Evolutionary conservation across 2,113 vertebrate species (phyloP), one percentile per base, ranked within the genome.

Genomic region (Corythaixoides concolor): DNA sequence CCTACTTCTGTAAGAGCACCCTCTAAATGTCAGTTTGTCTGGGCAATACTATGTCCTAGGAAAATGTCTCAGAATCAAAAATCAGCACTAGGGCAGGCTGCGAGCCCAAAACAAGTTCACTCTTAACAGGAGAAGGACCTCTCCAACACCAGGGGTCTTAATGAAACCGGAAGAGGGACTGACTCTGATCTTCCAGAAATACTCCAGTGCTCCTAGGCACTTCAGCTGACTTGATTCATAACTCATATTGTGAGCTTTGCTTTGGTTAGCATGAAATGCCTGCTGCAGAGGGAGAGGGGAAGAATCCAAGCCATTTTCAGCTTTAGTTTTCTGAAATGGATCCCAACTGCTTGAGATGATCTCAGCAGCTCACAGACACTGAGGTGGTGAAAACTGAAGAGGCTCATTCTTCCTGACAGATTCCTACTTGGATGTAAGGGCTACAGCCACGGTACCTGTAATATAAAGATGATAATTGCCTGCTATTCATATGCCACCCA

Each of bases 331-430:
- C 96, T 94, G 97, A 98, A 96, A 95, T 23, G 67, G 78, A 96
- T 81, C 49, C 74, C 75, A 95, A 75, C 74, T 96, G 97, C 92
- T 97, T 50, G 97, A 89, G 80, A 87, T 88, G 92, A 98, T 94
- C 94, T 97, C 87, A 98, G 80, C 41, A 83, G 96, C 93, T 98
- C 98, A 90, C 95, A 97, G 97, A 95, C 93, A 84, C 89, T 88
- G 47, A 98, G 97, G 95, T 96, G 96, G 68, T 97, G 82, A 80
- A 80, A 96, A 89, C 39, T 27, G 55, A 68, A 90, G 92, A n/a
- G 15, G 39, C 30, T 64, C 33, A 8, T 73, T 72, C 63, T 97
- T 73, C 58, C 69, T 63, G 89, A n/a, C 23, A 39, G 85, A 88
- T 89, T 93, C 58, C 68, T 55, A 77, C 85, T 98, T 96, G 97